Evolutionary conservation across 2,113 vertebrate genomes (phyloP).

Genomic region (Hemicordylus capensis): DNA sequence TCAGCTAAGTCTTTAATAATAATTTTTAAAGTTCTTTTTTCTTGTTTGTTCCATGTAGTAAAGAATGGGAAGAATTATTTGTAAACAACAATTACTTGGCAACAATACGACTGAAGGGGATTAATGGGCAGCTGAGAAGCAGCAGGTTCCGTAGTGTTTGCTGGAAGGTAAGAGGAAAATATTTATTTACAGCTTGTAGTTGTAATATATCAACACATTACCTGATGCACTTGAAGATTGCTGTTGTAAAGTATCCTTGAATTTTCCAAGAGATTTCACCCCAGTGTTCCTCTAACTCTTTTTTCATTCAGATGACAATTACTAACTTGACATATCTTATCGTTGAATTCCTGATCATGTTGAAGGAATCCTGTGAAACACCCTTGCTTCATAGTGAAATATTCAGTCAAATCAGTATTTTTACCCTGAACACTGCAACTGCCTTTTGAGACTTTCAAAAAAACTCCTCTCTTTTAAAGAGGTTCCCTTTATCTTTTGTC

Average conservation of each 20-base stretch:
- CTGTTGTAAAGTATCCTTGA: conserved; percentile 71
- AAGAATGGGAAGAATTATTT: conserved; percentile 99
- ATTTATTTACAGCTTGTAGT: conserved; percentile 86
- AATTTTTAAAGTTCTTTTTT: conserved; percentile 64
- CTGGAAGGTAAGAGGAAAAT: conserved; percentile 92
- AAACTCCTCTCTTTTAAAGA: background rate
- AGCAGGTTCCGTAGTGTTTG: conserved; percentile 91
- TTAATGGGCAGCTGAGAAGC: conserved; percentile 96
- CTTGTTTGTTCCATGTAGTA: conserved; percentile 80
- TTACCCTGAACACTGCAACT: background rate
- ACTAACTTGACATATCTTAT: conserved; percentile 58
- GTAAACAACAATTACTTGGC: conserved; percentile 99
- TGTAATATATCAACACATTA: conserved; percentile 79
- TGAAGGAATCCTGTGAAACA: conserved; percentile 31
- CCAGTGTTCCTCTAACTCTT: conserved; percentile 57
- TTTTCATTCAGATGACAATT: conserved; percentile 74
- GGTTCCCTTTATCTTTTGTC: background rate
- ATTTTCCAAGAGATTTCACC: conserved; percentile 74
- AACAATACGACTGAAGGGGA: conserved; percentile 93
- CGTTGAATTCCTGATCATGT: conserved; percentile 49
- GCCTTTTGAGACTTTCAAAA: background rate
- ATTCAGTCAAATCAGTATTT: background rate
- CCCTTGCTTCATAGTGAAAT: background rate
- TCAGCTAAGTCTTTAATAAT: conserved; percentile 64
- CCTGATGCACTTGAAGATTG: conserved; percentile 76